Evolutionary conservation across 2,888 invertebrate species (phyloP).

Genomic region (Entomobrya multifasciata): DNA sequence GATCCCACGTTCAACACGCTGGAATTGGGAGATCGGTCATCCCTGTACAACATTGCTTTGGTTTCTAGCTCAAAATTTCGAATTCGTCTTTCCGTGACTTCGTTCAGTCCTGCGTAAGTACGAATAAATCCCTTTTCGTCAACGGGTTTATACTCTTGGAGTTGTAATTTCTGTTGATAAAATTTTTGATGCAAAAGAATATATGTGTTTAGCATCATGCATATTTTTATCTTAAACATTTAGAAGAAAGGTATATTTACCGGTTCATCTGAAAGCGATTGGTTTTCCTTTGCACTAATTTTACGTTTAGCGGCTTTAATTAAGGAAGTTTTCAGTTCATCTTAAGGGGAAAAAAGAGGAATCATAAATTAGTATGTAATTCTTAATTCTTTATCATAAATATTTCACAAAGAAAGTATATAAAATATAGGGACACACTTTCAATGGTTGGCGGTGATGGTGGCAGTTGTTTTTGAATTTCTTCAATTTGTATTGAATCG

Average conservation of each 20-base stretch:
- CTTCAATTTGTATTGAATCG: slow-evolving; percentile 11
- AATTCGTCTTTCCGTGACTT: slow-evolving; percentile 85
- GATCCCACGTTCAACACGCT: slow-evolving; percentile 80
- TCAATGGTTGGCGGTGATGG: slow-evolving; percentile 74
- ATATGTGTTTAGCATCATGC: no score
- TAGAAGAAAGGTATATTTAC: no score
- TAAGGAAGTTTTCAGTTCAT: slow-evolving; percentile 77
- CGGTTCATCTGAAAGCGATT: slow-evolving; percentile 52
- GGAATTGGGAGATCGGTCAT: slow-evolving; percentile 80
- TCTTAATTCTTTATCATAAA: no score
- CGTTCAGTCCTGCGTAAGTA: slow-evolving; percentile 85
- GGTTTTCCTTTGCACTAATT: slow-evolving; percentile 69
- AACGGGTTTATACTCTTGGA: slow-evolving; percentile 80
- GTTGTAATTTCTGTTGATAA: slow-evolving; percentile 38
- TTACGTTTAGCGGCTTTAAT: slow-evolving; percentile 79
- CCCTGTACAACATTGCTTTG: slow-evolving; percentile 85
- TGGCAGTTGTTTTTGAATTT: slow-evolving; percentile 46
- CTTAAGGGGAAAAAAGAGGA: slow-evolving; percentile 64
- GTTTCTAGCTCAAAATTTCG: slow-evolving; percentile 89
- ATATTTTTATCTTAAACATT: no score
- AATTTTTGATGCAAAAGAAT: no score
- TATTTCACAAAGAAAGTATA: no score
- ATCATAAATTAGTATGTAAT: not conserved
- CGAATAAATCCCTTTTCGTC: slow-evolving; percentile 81
- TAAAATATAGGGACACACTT: slow-evolving; percentile 75